Evolutionary conservation across 2,113 vertebrate species (phyloP).

Genomic region (Egretta garzetta): DNA sequence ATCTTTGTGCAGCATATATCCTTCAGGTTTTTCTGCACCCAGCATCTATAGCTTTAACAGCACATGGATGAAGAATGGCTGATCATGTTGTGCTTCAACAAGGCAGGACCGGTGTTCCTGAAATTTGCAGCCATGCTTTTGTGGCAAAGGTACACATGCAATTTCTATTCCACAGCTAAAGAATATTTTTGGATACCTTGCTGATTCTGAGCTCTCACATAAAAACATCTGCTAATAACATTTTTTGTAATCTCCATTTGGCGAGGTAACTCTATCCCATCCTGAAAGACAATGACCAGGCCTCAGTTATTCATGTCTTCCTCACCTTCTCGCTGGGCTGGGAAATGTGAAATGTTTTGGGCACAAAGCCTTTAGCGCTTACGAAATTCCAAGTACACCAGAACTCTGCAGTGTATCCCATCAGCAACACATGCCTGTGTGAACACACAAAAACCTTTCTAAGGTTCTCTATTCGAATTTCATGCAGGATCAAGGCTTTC

Average conservation of each 20-base stretch:
- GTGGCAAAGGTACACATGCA: not conserved
- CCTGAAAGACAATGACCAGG: constrained; percentile 34
- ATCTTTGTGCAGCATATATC: not conserved
- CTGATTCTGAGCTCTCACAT: not conserved
- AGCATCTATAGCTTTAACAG: not conserved
- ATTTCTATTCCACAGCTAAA: not conserved
- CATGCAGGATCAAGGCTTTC: not conserved
- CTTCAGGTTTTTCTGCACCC: not conserved
- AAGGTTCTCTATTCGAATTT: not conserved
- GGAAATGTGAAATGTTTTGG: not conserved
- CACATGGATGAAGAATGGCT: not conserved
- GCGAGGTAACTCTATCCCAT: not conserved
- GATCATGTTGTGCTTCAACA: not conserved
- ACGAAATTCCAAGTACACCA: not conserved
- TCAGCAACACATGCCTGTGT: not conserved
- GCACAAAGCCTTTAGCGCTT: constrained; percentile 29
- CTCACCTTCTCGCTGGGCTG: constrained; percentile 27
- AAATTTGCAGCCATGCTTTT: not conserved
- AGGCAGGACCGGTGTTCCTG: not conserved
- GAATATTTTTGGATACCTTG: not conserved
- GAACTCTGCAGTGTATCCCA: not conserved
- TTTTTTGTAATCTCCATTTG: constrained; percentile 37
- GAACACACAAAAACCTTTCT: constrained; percentile 19
- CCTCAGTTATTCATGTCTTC: constrained; percentile 39
- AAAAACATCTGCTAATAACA: constrained; percentile 54